Evolutionary conservation across 2,888 invertebrate genomes (phyloP).

Genomic region (Cenopis cana): DNA sequence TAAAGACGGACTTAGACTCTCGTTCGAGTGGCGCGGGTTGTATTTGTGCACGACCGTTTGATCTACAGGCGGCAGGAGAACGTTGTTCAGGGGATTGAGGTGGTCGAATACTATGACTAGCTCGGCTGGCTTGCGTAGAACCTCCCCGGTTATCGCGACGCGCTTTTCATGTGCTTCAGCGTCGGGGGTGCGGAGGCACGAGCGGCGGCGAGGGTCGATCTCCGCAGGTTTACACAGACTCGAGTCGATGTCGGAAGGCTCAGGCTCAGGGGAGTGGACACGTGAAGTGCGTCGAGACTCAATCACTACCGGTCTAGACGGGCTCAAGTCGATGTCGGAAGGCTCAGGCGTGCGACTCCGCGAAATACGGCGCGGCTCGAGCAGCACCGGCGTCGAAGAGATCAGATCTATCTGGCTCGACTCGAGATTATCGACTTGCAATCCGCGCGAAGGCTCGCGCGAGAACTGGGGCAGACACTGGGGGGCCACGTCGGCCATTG

Average conservation of each 20-base stretch:
- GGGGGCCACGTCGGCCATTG: conserved; percentile 62
- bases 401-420: conserved; percentile 74
- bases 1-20: not conserved
- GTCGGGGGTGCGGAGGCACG: not conserved
- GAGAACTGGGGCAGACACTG: conserved; percentile 57
- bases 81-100: conserved; percentile 72
- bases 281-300: no score
- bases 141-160: not conserved
- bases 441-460: conserved; percentile 60
- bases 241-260: not conserved
- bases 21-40: conserved; percentile 51
- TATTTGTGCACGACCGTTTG: conserved; percentile 60
- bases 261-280: not conserved
- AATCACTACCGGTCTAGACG: no score
- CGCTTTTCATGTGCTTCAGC: not conserved
- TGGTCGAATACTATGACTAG: conserved; percentile 67
- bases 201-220: conserved; percentile 2
- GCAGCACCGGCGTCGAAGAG: conserved; percentile 49
- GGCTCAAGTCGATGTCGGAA: no score
- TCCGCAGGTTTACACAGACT: conserved; percentile 42
- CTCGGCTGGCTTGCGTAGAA: not conserved
- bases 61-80: conserved; percentile 57
- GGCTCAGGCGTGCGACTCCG: not conserved
- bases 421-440: conserved; percentile 65
- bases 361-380: not conserved